Evolutionary conservation across 2,113 vertebrate genomes (phyloP).

Genomic region (Daubentonia madagascariensis): DNA sequence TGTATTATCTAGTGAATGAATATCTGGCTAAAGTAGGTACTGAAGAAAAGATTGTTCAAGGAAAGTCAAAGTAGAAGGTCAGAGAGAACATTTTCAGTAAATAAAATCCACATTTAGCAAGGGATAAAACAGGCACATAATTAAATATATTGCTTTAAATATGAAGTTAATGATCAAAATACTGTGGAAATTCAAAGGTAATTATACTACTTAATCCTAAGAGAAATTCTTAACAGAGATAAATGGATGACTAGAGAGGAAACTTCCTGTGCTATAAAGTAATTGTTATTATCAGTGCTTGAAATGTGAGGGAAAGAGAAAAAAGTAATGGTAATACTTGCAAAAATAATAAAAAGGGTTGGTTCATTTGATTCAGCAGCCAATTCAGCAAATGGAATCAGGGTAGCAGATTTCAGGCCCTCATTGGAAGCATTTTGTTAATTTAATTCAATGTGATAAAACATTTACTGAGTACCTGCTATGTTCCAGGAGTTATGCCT

Average conservation of each 20-base stretch:
- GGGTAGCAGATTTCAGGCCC: background rate
- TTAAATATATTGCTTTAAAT: conserved; percentile 38
- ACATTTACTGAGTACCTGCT: background rate
- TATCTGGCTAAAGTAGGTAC: background rate
- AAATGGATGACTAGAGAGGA: background rate
- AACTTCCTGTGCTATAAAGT: background rate
- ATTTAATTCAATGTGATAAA: background rate
- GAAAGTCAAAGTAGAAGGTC: background rate
- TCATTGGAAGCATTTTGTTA: background rate
- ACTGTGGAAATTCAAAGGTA: conserved; percentile 6
- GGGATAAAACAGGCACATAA: background rate
- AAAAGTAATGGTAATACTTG: background rate
- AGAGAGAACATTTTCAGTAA: conserved; percentile 18
- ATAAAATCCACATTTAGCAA: conserved; percentile 28
- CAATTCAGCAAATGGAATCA: background rate
- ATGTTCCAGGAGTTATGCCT: background rate
- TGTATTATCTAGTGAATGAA: background rate
- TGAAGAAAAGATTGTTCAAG: background rate
- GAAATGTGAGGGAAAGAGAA: background rate
- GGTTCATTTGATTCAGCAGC: background rate
- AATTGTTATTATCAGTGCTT: background rate
- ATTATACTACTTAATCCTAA: background rate
- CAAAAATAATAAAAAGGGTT: background rate
- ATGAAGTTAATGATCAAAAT: background rate
- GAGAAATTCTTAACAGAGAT: background rate